phyloP scores from a whole-genome alignment of 2,113 vertebrate species.

The Syngnathus scovelli region DNA sequence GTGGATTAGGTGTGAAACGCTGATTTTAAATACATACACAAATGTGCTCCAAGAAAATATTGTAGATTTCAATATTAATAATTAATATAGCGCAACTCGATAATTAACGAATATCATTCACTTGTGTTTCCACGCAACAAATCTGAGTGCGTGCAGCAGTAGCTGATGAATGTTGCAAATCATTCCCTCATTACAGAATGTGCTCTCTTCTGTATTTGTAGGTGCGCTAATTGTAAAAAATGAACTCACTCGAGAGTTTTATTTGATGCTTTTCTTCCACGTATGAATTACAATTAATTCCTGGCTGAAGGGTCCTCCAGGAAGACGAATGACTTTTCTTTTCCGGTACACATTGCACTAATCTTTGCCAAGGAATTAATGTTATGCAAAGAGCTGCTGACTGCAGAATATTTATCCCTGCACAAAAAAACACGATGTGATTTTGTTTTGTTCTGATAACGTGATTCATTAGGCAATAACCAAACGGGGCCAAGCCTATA shows the following conservation, averaged over 20 bases:
- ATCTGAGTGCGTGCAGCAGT: slow-evolving; percentile 26
- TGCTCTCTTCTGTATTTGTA: slow-evolving; percentile 31
- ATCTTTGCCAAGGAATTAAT: slow-evolving; percentile 58
- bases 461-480: slow-evolving; percentile 40
- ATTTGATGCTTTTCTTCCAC: slow-evolving; percentile 36
- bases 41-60: background rate
- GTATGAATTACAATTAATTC: slow-evolving; percentile 51
- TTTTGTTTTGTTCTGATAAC: slow-evolving; percentile 46
- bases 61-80: background rate
- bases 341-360: slow-evolving; percentile 39
- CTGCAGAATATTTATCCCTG: slow-evolving; percentile 54
- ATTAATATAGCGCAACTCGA: background rate
- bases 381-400: slow-evolving; percentile 56
- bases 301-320: slow-evolving; percentile 35
- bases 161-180: slow-evolving; percentile 54
- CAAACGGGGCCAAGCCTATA: slow-evolving; percentile 13
- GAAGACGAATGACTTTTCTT: slow-evolving; percentile 56
- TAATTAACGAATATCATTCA: slow-evolving; percentile 1
- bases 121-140: slow-evolving; percentile 2
- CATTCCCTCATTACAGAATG: slow-evolving; percentile 43
- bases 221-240: slow-evolving; percentile 57
- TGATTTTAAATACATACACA: too few relatives aligned
- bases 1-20: too few relatives aligned
- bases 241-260: slow-evolving; percentile 36
- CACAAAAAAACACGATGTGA: slow-evolving; percentile 43